Evolutionary conservation across 2,888 invertebrate species (phyloP), one percentile per base, ranked within the genome.

Genomic region (Dichetophora obliterata): DNA sequence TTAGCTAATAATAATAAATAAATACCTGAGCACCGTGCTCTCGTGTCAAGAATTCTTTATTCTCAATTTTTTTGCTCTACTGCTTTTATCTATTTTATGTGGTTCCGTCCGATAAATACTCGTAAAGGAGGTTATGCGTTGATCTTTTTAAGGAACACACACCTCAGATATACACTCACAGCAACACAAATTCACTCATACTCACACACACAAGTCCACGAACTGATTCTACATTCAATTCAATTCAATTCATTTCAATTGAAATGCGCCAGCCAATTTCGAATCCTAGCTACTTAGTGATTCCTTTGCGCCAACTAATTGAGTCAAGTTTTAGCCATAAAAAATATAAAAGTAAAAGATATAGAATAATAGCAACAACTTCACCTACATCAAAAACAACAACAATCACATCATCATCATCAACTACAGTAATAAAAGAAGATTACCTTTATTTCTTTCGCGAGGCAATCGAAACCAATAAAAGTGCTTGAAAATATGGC

Each of bases 351-450:
- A 43, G 43, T 43, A 31, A 22, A 52, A 19, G 43, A 76, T 24
- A 57, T 66, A 52, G 5, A 31, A 71, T 78, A 77, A 83, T 82
- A 83, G 80, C 80, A 80, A 84, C 22, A 69, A 43, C 69, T 59
- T 54, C 65, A 76, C 31, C 72, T 61, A 54, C 4, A 63, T 54
- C n/a, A 65, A 24, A 14, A 73, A 34, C 24, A 57, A 57, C 71
- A 22, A 66, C 19, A 52, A 66, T 48, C 57, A 70, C 24, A 48
- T 61, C 24, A 48, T 82, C 73, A 77, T 54, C 75, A 72, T 37
- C 48, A 48, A n/a, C 16, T 16, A 8, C 8, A 27, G n/a, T 3
- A 27, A 19, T 24, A n/a, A 63, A 34, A 27, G 22, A 37, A 57
- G 31, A 57, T 37, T 71, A 71, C 22, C 54, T 70, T 31, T n/a